These are phyloP conservation scores for Lagria hirta DNA, from an alignment of 2,888 invertebrate genomes.

Conservation along the genomic window DNA sequence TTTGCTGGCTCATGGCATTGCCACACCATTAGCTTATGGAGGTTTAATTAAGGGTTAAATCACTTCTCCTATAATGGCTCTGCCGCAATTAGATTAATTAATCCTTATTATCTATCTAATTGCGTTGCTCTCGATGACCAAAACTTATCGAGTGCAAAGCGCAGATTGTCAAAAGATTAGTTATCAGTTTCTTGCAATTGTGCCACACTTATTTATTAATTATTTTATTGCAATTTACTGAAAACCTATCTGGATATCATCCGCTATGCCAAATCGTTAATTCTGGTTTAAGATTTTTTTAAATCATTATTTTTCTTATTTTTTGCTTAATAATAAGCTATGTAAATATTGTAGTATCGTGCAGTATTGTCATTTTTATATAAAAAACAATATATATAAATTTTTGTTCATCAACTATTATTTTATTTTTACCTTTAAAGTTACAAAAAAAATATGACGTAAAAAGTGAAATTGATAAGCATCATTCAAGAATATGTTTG, in stretches of 20 bases:
- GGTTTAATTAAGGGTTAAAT: conserved; percentile 48
- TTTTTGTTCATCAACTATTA: conserved; percentile 13
- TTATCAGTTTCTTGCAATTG: conserved; percentile 9
- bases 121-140: conserved; percentile 16
- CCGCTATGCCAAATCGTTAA: conserved; percentile 18
- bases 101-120: conserved; percentile 13
- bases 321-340: conserved; percentile 18
- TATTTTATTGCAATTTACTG: conserved; percentile 13
- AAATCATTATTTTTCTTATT: conserved; percentile 5
- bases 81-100: conserved; percentile 14
- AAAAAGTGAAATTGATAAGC: no score
- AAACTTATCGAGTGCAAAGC: conserved; percentile 18
- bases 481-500: no score
- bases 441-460: no score
- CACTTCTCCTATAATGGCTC: neutral
- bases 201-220: conserved; percentile 18
- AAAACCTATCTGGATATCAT: conserved; percentile 3
- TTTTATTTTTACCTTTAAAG: no score
- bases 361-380: conserved; percentile 23
- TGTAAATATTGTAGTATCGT: conserved; percentile 23
- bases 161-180: neutral
- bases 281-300: conserved; percentile 9
- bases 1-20: conserved; percentile 4
- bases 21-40: conserved; percentile 9
- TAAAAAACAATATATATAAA: conserved; percentile 19